These are phyloP conservation scores for Rhinopomastus cyanomelas DNA, from an alignment of 2,113 vertebrate species.

Conservation along the genomic window DNA sequence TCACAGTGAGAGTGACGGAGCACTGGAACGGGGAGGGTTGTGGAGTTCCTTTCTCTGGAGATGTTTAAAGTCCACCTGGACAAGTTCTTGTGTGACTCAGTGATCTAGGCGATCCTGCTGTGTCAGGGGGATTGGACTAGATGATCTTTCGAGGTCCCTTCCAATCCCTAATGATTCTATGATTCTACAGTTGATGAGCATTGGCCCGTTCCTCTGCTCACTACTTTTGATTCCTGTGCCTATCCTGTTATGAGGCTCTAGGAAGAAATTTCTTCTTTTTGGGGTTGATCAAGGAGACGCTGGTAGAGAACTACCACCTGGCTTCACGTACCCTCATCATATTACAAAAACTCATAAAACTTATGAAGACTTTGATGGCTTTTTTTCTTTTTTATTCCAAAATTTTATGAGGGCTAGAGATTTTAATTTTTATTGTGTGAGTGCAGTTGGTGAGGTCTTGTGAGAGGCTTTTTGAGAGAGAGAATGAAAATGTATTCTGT, in stretches of 20 bases:
- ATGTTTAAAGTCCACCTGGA: too few species aligned
- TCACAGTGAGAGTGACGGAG: too few species aligned
- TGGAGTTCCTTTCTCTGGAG: too few species aligned
- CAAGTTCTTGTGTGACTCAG: too few species aligned
- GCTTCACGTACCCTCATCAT: background rate
- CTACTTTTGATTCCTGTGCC: background rate
- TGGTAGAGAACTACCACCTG: background rate
- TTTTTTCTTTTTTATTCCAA: background rate
- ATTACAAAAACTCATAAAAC: background rate
- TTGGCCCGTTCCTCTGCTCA: background rate
- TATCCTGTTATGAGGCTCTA: background rate
- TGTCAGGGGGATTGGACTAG: too few species aligned
- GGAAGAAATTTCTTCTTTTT: background rate
- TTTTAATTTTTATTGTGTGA: background rate
- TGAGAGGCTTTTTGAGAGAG: background rate
- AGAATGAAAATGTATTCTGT: conserved; percentile 13
- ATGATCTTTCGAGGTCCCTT: too few species aligned
- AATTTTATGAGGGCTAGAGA: background rate
- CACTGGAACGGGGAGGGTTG: too few species aligned
- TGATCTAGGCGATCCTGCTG: too few species aligned
- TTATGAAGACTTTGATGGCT: background rate
- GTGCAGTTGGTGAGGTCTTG: background rate
- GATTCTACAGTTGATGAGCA: background rate
- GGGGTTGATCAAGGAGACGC: background rate
- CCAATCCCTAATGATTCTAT: too few species aligned